phyloP scores from a whole-genome alignment of 2,888 invertebrate genomes.

The Mechanitis messenoides region DNA sequence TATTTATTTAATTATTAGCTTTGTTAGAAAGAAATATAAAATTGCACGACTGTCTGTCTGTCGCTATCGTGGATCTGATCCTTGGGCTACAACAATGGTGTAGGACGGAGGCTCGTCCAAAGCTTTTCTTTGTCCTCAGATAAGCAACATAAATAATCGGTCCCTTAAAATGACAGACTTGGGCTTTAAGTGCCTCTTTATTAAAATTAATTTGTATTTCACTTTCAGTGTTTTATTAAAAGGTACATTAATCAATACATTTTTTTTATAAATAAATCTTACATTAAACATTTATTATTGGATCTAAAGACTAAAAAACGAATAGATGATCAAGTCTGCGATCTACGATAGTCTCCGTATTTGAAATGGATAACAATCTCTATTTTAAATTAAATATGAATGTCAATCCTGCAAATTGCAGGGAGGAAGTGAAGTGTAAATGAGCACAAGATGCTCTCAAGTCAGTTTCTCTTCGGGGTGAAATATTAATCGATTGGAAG shows the following conservation, averaged over 20 bases:
- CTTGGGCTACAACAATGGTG: constrained; percentile 19
- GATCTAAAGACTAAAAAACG: too few relatives aligned
- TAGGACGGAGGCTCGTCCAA: constrained; percentile 14
- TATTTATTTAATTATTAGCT: constrained; percentile 24
- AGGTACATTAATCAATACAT: constrained; percentile 2
- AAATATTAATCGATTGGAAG: constrained; percentile 52
- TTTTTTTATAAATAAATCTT: neutral
- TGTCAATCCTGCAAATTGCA: constrained; percentile 45
- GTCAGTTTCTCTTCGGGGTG: constrained; percentile 57
- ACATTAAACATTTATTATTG: too few relatives aligned
- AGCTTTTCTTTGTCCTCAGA: constrained; percentile 52
- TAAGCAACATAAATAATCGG: constrained; percentile 62
- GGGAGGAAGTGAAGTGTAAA: constrained; percentile 48
- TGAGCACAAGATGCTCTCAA: constrained; percentile 47
- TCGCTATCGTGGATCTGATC: constrained; percentile 16
- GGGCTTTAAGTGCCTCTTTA: constrained; percentile 7
- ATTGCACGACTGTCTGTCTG: constrained; percentile 10
- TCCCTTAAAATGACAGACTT: constrained; percentile 49
- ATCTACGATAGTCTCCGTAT: too few relatives aligned
- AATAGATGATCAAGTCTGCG: too few relatives aligned
- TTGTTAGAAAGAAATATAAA: constrained; percentile 10
- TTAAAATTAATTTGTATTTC: constrained; percentile 5
- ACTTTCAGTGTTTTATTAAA: constrained; percentile 4
- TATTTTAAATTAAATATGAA: constrained; percentile 3
- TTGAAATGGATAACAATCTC: constrained; percentile 11